phyloP scores from a whole-genome alignment of 2,888 invertebrate species.

The Ditylenchus weischeri region DNA sequence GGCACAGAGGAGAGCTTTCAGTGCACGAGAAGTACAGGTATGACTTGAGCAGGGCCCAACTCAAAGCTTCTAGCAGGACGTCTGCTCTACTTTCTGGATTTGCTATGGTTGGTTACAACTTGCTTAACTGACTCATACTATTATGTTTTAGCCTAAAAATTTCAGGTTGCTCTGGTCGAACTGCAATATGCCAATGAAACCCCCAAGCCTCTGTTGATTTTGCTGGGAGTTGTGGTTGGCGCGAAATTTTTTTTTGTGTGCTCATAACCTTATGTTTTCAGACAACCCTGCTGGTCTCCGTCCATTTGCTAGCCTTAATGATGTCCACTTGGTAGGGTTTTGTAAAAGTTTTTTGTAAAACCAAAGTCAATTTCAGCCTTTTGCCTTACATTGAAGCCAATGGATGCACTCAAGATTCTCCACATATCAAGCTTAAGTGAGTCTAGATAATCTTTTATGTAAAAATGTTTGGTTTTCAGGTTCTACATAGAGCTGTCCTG shows the following conservation, averaged over 20 bases:
- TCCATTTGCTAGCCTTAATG: slow-evolving; percentile 90
- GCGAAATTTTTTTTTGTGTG: neutral
- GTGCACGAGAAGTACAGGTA: slow-evolving; percentile 57
- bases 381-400: slow-evolving; percentile 89
- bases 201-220: slow-evolving; percentile 67
- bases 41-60: slow-evolving; percentile 85
- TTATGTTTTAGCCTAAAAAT: neutral
- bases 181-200: slow-evolving; percentile 80
- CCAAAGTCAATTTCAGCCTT: neutral
- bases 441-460: neutral
- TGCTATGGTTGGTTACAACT: slow-evolving; percentile 38
- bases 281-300: slow-evolving; percentile 84
- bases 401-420: slow-evolving; percentile 73
- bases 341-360: too few relatives aligned
- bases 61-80: slow-evolving; percentile 89
- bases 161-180: slow-evolving; percentile 87
- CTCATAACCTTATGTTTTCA: neutral
- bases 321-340: slow-evolving; percentile 76
- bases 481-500: slow-evolving; percentile 82
- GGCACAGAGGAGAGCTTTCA: slow-evolving; percentile 55
- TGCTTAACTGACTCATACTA: neutral
- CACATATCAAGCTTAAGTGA: slow-evolving; percentile 52
- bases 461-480: slow-evolving; percentile 40
- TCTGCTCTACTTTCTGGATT: slow-evolving; percentile 72
- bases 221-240: slow-evolving; percentile 68